These are phyloP conservation scores for Eremophila alpestris DNA, from an alignment of 2,797 vertebrate species.

Conservation along the genomic window DNA sequence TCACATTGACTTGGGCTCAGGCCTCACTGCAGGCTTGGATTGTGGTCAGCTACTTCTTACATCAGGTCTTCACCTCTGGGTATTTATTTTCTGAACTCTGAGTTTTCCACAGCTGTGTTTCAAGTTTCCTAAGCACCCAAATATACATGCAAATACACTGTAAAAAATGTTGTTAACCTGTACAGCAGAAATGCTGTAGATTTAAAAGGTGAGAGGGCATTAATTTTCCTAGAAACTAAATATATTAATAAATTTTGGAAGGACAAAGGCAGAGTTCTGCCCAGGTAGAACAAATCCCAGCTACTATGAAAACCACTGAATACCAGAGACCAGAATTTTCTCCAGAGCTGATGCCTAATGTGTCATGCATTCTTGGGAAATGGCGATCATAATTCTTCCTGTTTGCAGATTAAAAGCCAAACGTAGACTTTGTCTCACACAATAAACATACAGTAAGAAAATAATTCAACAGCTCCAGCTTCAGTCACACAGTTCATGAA, in stretches of 20 bases:
- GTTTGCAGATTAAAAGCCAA: neutral
- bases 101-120: neutral
- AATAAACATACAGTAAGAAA: neutral
- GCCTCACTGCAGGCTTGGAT: neutral
- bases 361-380: accelerated
- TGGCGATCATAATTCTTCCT: neutral
- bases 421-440: neutral
- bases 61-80: accelerated
- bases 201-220: accelerated
- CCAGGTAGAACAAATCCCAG: neutral
- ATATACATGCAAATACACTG: neutral
- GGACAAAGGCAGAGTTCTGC: neutral
- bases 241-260: neutral
- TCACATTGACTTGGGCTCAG: accelerated
- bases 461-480: neutral
- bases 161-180: neutral
- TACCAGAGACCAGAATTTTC: neutral
- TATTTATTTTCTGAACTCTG: neutral
- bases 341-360: neutral
- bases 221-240: neutral
- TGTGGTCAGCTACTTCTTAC: neutral
- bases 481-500: no score
- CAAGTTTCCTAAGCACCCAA: neutral
- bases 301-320: neutral
- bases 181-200: neutral